These are phyloP conservation scores for Acanthaster planci DNA, from an alignment of 35 echinoderm and acorn worm species.

Conservation along the genomic window DNA sequence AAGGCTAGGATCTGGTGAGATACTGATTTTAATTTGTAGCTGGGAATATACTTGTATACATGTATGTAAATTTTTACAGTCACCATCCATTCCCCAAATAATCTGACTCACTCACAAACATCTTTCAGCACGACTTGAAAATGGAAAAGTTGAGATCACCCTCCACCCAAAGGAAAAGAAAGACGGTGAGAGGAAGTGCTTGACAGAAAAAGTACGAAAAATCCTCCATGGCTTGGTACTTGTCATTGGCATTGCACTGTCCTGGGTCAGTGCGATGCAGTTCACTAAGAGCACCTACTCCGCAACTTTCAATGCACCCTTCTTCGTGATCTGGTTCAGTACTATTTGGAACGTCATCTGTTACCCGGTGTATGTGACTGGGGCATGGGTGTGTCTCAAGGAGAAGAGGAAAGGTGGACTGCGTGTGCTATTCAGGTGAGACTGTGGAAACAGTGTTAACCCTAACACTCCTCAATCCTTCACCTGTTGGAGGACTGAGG, in stretches of 20 bases:
- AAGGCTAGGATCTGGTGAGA: no score
- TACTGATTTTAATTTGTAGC: no score
- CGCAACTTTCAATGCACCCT: constrained; percentile 78
- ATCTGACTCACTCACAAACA: no score
- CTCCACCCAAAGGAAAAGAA: not conserved
- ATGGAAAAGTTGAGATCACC: constrained; percentile 30
- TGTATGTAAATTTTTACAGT: no score
- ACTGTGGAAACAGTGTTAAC: no score
- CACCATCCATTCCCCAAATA: no score
- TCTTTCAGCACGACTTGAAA: not conserved
- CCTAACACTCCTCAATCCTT: no score
- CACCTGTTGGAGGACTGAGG: no score
- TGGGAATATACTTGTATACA: no score
- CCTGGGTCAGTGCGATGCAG: constrained; percentile 91
- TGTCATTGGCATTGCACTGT: constrained; percentile 81
- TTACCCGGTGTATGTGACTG: constrained; percentile 84
- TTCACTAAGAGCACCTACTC: constrained; percentile 87
- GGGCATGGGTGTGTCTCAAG: constrained; percentile 53
- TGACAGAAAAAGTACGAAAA: constrained; percentile 34
- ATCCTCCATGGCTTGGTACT: constrained; percentile 72
- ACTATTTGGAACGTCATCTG: constrained; percentile 89
- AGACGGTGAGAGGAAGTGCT: not conserved
- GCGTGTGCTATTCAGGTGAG: constrained; percentile 67
- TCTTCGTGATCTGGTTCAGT: constrained; percentile 90
- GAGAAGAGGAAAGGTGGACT: constrained; percentile 51